Evolutionary conservation across 2,888 invertebrate genomes (phyloP), one percentile per base, ranked within the genome.

Genomic region (Cerastis rubricosa): DNA sequence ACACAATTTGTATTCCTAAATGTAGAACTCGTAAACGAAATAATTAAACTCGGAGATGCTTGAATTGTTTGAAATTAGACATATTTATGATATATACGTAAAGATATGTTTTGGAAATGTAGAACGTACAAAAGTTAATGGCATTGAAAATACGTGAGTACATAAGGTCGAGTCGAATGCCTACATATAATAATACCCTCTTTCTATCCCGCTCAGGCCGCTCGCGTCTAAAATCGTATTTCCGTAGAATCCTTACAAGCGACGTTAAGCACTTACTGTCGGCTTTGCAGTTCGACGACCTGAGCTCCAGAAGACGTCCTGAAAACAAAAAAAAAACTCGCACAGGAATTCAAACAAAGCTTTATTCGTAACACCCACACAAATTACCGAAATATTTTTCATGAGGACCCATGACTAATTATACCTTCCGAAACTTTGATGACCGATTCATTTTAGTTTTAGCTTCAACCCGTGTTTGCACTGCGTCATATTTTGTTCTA

Each of bases 231-330:
- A 96, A 96, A 96, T 94, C 94, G 96, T 96, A 96, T 96, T 96
- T 96, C 96, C 96, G 96, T 95, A 94, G 96, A 96, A 96, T 96
- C 96, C 96, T 95, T 95, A 96, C 95, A 96, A 96, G 95, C 96
- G 94, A 93, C 94, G 94, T 93, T 94, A 95, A 96, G 95, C 94
- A 94, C 94, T 94, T 92, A 93, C 92, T 94, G 95, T 94, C 94
- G 95, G 96, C 95, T 96, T 95, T 92, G 94, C 94, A 95, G 96
- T 96, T 95, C 96, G 94, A 93, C 93, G 96, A 96, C 96, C 96
- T 92, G 88, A 88, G 88, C 89, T 92, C 90, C 93, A 92, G 92
- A 93, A 94, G 90, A 91, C 89, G 88, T 93, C 93, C 94, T 94
- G 94, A 94, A 94, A 91, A 63, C 63, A 74, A 79, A 90, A 91